These are phyloP conservation scores for Plusia festucae DNA, from an alignment of 2,888 invertebrate species.

Conservation along the genomic window DNA sequence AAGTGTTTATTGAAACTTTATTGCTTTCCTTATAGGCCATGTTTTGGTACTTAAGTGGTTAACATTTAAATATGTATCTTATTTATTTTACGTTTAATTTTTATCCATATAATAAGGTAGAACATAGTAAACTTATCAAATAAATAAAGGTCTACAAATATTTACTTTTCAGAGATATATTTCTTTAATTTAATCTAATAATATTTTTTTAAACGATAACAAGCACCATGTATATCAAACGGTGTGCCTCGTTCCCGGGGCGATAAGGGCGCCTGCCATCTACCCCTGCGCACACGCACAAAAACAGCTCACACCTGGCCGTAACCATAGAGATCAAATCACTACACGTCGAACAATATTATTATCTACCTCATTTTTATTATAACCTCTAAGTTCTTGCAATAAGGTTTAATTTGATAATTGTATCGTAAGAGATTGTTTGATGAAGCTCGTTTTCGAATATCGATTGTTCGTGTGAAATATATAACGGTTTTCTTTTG, in stretches of 20 bases:
- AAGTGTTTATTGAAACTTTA: slow-evolving; percentile 25
- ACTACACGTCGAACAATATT: slow-evolving; percentile 67
- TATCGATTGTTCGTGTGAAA: slow-evolving; percentile 71
- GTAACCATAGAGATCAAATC: slow-evolving; percentile 89
- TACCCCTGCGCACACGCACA: slow-evolving; percentile 69
- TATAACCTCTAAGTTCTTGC: slow-evolving; percentile 4
- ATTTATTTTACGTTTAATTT: not conserved
- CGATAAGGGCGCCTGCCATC: slow-evolving; percentile 70
- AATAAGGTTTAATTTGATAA: slow-evolving; percentile 44
- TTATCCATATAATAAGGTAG: not conserved
- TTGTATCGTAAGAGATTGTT: slow-evolving; percentile 26
- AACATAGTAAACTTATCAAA: no score
- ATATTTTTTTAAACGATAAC: no score
- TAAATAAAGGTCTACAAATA: no score
- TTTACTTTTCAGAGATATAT: no score
- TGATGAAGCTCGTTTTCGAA: slow-evolving; percentile 69
- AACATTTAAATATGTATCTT: not conserved
- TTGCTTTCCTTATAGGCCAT: not conserved
- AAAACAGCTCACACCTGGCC: slow-evolving; percentile 83
- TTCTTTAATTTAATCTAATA: no score
- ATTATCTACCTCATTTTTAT: slow-evolving; percentile 10
- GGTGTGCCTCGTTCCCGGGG: slow-evolving; percentile 54
- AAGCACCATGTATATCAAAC: slow-evolving; percentile 70
- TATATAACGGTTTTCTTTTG: slow-evolving; percentile 78
- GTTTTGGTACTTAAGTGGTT: not conserved